phyloP scores from a whole-genome alignment of 2,797 vertebrate species.

The Microctenopoma steveboyesi region DNA sequence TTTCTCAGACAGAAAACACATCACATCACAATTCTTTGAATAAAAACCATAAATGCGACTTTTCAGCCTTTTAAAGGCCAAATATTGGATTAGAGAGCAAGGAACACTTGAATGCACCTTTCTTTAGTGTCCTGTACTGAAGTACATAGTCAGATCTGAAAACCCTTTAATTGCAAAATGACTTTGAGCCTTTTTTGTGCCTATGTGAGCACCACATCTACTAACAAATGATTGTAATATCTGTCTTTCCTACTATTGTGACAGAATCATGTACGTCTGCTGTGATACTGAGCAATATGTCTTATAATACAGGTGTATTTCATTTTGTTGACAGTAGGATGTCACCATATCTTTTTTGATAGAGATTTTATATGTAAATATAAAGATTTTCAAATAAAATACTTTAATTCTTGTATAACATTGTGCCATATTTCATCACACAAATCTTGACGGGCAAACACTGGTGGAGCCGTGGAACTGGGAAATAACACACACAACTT shows the following conservation, averaged over 20 bases:
- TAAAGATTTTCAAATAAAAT: constrained; percentile 70
- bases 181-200: constrained; percentile 31
- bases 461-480: constrained; percentile 2
- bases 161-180: constrained; percentile 64
- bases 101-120: background rate
- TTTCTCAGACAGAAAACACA: background rate
- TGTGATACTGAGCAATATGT: constrained; percentile 44
- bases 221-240: constrained; percentile 55
- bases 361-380: too few relatives aligned
- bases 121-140: constrained; percentile 9
- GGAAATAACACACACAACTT: constrained; percentile 18
- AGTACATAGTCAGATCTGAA: constrained; percentile 74
- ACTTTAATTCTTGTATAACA: constrained; percentile 25
- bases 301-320: constrained; percentile 36
- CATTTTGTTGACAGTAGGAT: constrained; percentile 44
- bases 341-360: constrained; percentile 48
- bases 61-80: constrained; percentile 33
- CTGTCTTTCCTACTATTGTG: constrained; percentile 27
- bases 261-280: constrained; percentile 46
- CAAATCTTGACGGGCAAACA: background rate
- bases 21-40: constrained; percentile 15
- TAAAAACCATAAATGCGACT: constrained; percentile 19
- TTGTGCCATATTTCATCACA: constrained; percentile 12
- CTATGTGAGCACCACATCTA: constrained; percentile 47
- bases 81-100: constrained; percentile 18